phyloP scores from a whole-genome alignment of 2,888 invertebrate genomes.

The Parelbella ahira region DNA sequence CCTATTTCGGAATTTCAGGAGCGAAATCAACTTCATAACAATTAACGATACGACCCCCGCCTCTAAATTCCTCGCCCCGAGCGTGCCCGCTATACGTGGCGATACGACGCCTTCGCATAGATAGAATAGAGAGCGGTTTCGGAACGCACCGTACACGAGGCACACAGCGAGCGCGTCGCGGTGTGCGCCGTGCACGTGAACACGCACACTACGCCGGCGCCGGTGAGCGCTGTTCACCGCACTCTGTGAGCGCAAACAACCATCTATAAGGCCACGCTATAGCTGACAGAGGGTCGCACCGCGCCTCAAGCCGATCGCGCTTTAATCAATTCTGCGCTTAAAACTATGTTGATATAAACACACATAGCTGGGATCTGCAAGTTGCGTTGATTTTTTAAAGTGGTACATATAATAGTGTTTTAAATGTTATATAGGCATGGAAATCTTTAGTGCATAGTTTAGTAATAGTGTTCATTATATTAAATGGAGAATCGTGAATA shows the following conservation, averaged over 20 bases:
- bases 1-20: slow-evolving; percentile 80
- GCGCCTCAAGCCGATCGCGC: slow-evolving; percentile 56
- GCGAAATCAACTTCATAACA: slow-evolving; percentile 81
- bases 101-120: slow-evolving; percentile 80
- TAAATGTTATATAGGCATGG: too few relatives aligned
- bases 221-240: slow-evolving; percentile 82
- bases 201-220: slow-evolving; percentile 64
- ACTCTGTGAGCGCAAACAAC: slow-evolving; percentile 82
- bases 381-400: too few relatives aligned
- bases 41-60: slow-evolving; percentile 81
- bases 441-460: too few relatives aligned
- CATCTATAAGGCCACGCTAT: slow-evolving; percentile 82
- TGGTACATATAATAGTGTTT: too few relatives aligned
- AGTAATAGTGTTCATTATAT: too few relatives aligned
- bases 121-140: slow-evolving; percentile 81
- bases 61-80: slow-evolving; percentile 81
- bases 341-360: too few relatives aligned
- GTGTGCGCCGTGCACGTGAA: slow-evolving; percentile 45
- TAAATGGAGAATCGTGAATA: too few relatives aligned
- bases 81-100: slow-evolving; percentile 79
- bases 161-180: slow-evolving; percentile 45
- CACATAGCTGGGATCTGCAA: too few relatives aligned
- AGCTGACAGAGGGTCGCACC: slow-evolving; percentile 74
- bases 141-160: slow-evolving; percentile 60
- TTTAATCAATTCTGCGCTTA: too few relatives aligned